These are phyloP conservation scores for Delichon dasypus DNA, from an alignment of 2,797 vertebrate genomes.

Conservation along the genomic window DNA sequence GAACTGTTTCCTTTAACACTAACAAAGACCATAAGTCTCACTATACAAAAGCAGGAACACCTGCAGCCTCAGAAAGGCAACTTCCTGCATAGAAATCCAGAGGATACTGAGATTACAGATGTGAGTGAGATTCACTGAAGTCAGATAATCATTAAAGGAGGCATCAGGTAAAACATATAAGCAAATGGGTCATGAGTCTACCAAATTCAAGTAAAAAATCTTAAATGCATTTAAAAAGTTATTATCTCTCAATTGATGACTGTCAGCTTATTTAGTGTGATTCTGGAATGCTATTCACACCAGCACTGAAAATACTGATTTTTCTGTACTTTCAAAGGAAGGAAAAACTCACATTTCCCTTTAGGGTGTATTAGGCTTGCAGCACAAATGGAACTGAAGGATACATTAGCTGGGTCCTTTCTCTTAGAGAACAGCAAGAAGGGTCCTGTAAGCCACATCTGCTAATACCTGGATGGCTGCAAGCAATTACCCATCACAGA, in stretches of 20 bases:
- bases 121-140: not conserved
- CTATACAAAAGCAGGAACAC: not conserved
- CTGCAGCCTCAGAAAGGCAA: not conserved
- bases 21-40: not conserved
- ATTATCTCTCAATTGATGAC: not conserved
- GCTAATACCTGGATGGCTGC: not conserved
- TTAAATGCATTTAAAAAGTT: not conserved
- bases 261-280: not conserved
- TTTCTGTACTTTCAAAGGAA: not conserved
- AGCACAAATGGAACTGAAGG: not conserved
- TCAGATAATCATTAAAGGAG: not conserved
- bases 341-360: not conserved
- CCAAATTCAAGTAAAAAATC: not conserved
- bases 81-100: not conserved
- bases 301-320: not conserved
- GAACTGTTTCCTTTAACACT: not conserved
- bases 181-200: not conserved
- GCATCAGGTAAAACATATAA: not conserved
- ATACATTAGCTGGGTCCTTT: not conserved
- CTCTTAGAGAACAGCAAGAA: not conserved
- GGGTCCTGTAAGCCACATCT: not conserved
- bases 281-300: not conserved
- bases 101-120: not conserved
- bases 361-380: not conserved
- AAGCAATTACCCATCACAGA: not conserved